Base-by-base conservation (phyloP, 2,888 invertebrate species). In the Cryptosula pallasiana region DNA sequence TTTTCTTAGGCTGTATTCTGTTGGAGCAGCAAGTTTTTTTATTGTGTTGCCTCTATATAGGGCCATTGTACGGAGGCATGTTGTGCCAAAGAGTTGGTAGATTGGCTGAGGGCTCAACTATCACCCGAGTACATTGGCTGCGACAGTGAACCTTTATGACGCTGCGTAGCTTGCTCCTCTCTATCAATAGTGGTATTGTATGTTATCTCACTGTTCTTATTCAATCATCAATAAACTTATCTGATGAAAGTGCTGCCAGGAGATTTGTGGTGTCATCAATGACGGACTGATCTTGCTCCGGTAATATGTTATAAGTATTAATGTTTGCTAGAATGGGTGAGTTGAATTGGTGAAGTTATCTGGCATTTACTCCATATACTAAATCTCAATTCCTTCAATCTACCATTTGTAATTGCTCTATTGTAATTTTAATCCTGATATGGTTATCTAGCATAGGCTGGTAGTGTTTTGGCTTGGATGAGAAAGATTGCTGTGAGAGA, bases 11-110 rank as follows among this genome's bases (percentile, higher is more conserved):
- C 5, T 45, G 20, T 20, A 5, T 13, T 45, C 5, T 45, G 5
- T 45, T 45, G 5, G 45, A 45, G 45, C 9, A 20, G 29, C 9
- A 29, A 32, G 63, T 29, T 63, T n/a, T n/a, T n/a, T 63, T 63
- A 32, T 63, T 63, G 27, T 63, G 3, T 63, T 63, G 34, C 27
- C 63, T 63, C 32, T 63, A 63, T 63, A 63, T 32, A 63, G 63
- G 63, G 63, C 27, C 32, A 29, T 32, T 63, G 63, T 32, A 63
- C 63, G 45, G 45, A 45, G 45, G 45, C 45, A 20, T 45, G 45
- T 45, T 45, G 45, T 45, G 45, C 45, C 45, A 45, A 20, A 45
- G 45, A 45, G 45, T 45, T 45, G 9, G 20, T 45, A 5, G n/a
- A n/a, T n/a, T n/a, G n/a, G n/a, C 20, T 5, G 45, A 45, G 20